Evolutionary conservation across 35 echinoderm and acorn worm genomes (phyloP).

Genomic region (Stichopus chloronotus): DNA sequence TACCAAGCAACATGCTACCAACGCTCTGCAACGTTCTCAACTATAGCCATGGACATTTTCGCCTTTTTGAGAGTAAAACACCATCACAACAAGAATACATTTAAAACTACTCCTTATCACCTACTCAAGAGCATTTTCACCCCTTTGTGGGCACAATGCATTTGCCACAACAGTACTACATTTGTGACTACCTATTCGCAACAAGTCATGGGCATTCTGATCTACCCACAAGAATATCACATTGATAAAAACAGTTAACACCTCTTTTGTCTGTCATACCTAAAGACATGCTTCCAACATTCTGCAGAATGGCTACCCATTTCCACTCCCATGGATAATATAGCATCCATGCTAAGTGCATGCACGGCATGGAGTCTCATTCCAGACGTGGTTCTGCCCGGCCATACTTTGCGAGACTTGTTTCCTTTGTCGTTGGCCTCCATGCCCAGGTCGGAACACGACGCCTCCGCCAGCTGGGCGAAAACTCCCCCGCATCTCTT

Average conservation of each 20-base stretch:
- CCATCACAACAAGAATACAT: too few species aligned
- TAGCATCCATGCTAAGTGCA: slow-evolving; percentile 91
- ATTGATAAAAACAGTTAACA: neutral
- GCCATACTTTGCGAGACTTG: slow-evolving; percentile 62
- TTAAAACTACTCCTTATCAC: too few species aligned
- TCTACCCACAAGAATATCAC: too few species aligned
- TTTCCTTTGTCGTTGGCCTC: slow-evolving; percentile 23
- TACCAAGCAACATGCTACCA: too few species aligned
- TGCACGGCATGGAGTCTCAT: slow-evolving; percentile 93
- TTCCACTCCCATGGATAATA: slow-evolving; percentile 96
- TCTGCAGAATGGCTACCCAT: slow-evolving; percentile 93
- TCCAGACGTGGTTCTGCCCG: slow-evolving; percentile 66
- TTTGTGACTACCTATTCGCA: too few species aligned
- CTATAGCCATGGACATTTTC: too few species aligned
- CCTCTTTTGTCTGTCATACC: slow-evolving; percentile 49
- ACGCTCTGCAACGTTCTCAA: neutral
- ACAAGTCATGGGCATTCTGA: too few species aligned
- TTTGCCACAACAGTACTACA: too few species aligned
- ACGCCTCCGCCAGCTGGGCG: slow-evolving; percentile 84
- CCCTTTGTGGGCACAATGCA: too few species aligned
- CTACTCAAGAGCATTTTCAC: too few species aligned
- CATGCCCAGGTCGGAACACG: slow-evolving; percentile 52
- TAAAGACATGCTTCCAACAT: slow-evolving; percentile 97
- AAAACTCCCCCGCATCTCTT: slow-evolving; percentile 84
- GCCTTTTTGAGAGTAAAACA: too few species aligned